Evolutionary conservation across 2,888 invertebrate genomes (phyloP).

Genomic region (Dromius quadrimaculatus): DNA sequence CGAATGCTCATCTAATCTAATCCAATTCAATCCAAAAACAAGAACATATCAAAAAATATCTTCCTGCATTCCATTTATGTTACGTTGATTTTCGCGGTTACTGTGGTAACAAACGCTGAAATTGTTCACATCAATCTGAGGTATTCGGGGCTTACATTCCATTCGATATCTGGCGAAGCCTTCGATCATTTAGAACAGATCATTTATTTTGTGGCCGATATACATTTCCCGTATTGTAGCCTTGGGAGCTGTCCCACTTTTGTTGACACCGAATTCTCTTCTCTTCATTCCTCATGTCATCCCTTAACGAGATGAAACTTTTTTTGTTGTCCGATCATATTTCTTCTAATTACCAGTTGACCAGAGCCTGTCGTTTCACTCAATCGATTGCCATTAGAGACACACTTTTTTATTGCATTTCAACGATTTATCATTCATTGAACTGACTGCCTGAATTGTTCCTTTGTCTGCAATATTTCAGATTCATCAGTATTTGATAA

Average conservation of each 20-base stretch:
- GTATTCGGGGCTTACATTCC: constrained; percentile 56
- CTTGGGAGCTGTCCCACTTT: constrained; percentile 47
- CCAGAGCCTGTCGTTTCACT: constrained; percentile 26
- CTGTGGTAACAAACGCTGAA: too few species aligned
- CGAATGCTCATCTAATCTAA: not conserved
- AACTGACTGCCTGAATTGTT: too few species aligned
- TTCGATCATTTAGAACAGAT: constrained; percentile 58
- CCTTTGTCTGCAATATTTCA: too few species aligned
- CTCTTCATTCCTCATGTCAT: constrained; percentile 10
- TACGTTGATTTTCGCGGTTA: too few species aligned
- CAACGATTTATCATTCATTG: too few species aligned
- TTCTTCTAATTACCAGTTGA: constrained; percentile 47
- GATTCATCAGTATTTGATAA: too few species aligned
- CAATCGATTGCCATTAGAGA: constrained; percentile 35
- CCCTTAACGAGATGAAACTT: constrained; percentile 21
- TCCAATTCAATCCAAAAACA: not conserved
- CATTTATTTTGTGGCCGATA: constrained; percentile 56
- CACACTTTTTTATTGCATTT: not conserved
- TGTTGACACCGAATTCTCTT: constrained; percentile 41
- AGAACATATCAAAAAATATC: not conserved
- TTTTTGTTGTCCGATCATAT: constrained; percentile 40
- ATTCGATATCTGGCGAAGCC: constrained; percentile 57
- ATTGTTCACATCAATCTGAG: constrained; percentile 60
- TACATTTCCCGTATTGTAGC: constrained; percentile 50
- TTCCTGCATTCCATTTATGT: not conserved